phyloP scores from a whole-genome alignment of 2,113 vertebrate species.

The Agapornis roseicollis region DNA sequence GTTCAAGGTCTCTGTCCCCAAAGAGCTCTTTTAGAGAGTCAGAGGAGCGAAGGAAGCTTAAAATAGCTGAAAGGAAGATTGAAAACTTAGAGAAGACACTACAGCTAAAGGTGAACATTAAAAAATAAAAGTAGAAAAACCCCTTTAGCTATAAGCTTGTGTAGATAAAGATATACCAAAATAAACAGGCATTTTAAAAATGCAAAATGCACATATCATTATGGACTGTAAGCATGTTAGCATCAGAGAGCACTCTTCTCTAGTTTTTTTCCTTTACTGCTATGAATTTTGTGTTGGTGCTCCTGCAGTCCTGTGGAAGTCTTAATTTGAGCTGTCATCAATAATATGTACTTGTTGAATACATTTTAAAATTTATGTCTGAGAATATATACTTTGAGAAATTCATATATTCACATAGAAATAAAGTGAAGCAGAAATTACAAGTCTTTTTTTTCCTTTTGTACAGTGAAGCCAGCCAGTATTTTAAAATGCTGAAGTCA shows the following conservation, averaged over 20 bases:
- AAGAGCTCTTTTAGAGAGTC: conserved; percentile 76
- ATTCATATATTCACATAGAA: neutral
- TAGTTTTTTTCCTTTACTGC: neutral
- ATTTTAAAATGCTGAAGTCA: neutral
- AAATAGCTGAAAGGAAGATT: conserved; percentile 79
- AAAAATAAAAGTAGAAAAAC: neutral
- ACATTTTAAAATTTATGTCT: neutral
- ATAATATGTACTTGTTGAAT: neutral
- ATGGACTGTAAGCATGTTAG: neutral
- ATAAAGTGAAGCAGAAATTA: neutral
- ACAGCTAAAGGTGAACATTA: conserved; percentile 83
- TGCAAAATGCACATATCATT: conserved; percentile 5
- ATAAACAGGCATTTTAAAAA: conserved; percentile 55
- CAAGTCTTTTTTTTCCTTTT: neutral
- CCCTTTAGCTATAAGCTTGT: conserved; percentile 38
- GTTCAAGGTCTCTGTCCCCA: conserved; percentile 93
- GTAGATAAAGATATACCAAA: conserved; percentile 50
- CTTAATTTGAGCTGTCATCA: neutral
- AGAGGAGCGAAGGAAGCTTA: conserved; percentile 71
- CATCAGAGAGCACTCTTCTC: neutral
- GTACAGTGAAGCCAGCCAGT: neutral
- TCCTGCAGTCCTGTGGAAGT: neutral
- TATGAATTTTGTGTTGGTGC: neutral
- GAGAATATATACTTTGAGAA: neutral
- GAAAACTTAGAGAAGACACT: conserved; percentile 83